Conservation (phyloP, 2,797 vertebrate species). For the Falco berigora region DNA sequence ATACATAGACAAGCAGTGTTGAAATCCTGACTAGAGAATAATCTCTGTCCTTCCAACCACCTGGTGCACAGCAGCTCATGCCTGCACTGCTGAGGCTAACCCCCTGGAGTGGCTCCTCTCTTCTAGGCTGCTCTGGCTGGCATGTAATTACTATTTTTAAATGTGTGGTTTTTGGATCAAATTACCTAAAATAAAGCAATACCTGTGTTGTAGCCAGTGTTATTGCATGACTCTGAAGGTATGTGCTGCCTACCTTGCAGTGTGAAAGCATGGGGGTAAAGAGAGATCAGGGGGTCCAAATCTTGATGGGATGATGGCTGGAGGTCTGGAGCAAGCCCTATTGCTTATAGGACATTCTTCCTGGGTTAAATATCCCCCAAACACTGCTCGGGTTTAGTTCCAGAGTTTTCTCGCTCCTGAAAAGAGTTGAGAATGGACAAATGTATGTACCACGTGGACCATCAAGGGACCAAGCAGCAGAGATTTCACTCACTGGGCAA, state of each 20-base stretch:
- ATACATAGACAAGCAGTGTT: not conserved
- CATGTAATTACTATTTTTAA: not conserved
- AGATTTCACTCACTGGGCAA: not conserved
- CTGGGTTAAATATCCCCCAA: not conserved
- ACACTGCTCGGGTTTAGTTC: not conserved
- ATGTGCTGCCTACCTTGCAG: fast-evolving
- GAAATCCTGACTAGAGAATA: not conserved
- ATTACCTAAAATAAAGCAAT: not conserved
- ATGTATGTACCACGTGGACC: not conserved
- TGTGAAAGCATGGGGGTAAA: not conserved
- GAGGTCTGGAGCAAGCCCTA: not conserved
- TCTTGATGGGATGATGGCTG: not conserved
- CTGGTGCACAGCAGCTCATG: not conserved
- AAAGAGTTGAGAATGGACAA: not conserved
- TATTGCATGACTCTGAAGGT: not conserved
- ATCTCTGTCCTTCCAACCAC: not conserved
- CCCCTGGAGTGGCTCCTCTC: not conserved
- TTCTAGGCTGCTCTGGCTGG: not conserved
- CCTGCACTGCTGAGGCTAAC: not conserved
- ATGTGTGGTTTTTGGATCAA: not conserved
- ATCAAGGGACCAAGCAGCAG: not conserved
- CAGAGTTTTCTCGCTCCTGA: not conserved
- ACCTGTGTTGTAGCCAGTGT: not conserved
- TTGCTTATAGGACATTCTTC: not conserved
- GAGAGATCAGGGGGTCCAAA: not conserved